These are phyloP conservation scores for Lerista edwardsae DNA, from an alignment of 2,797 vertebrate species.

Conservation along the genomic window DNA sequence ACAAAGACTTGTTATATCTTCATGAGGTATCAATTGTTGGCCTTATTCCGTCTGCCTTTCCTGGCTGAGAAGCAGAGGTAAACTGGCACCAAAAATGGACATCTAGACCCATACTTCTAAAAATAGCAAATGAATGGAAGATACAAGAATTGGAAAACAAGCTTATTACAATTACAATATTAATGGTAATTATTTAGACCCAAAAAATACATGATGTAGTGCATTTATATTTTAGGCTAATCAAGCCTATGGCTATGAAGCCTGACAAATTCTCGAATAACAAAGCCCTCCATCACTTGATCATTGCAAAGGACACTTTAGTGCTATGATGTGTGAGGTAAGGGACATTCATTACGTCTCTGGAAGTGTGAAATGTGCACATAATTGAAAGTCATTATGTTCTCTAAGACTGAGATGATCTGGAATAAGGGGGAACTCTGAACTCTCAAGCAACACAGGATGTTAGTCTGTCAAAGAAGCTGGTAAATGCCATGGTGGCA, in stretches of 20 bases:
- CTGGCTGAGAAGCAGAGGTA: constrained; percentile 25
- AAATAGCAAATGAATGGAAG: constrained; percentile 51
- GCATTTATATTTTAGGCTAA: background rate
- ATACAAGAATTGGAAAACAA: constrained; percentile 29
- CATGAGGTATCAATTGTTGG: constrained; percentile 44
- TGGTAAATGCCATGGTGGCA: background rate
- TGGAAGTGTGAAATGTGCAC: background rate
- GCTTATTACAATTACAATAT: constrained; percentile 35
- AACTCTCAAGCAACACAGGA: background rate
- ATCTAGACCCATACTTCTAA: constrained; percentile 48
- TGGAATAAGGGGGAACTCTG: background rate
- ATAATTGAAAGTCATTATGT: background rate
- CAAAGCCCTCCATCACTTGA: too few relatives aligned
- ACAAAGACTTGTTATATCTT: background rate
- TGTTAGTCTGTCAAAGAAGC: background rate
- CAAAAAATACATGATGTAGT: background rate
- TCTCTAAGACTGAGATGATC: background rate
- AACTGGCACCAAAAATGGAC: constrained; percentile 29
- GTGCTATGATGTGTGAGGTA: background rate
- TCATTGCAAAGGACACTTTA: background rate
- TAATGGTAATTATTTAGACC: background rate
- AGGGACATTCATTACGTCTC: background rate
- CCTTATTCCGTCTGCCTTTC: constrained; percentile 59
- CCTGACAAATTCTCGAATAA: background rate
- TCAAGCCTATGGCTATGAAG: background rate